Base-by-base conservation (phyloP, 1,140 invertebrate species). In the Brachionus rubens region DNA sequence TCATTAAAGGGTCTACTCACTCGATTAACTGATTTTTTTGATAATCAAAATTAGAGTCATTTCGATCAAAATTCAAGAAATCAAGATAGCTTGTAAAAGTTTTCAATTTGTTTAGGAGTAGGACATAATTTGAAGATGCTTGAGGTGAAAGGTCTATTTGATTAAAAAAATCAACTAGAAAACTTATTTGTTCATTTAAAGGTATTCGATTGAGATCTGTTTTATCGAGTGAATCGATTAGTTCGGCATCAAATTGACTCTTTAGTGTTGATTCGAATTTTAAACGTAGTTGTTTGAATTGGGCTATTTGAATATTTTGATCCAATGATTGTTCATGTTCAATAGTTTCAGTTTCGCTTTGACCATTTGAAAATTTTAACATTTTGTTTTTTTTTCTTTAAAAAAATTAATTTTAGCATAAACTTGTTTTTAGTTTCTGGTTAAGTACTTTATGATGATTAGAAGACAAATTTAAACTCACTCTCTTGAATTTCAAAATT, bases 121-220 rank as follows among this genome's bases (percentile, higher is more conserved):
- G 30, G 36, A 19, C 54, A 59, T 59, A 59, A 21, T 59, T 59
- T 36, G 54, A 59, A 30, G n/a, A 33, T 9, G 54, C 30, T 59
- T 59, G 54, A 7, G 54, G 36, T 19, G 54, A 59, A 14, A 59
- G 19, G 36, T 59, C 54, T 16, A 59, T 59, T 59, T 59, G 54
- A 28, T 59, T 59, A 30, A 59, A 59, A 59, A 59, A 59, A 59
- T 59, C 54, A 59, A 59, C 36, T n/a, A 59, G 16, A 33, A 59
- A 65, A 19, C 40, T 24, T 2, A 65, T 43, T 43, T 41, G 33
- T 24, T 65, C 59, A 14, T 41, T 43, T 41, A 43, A 36, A 43
- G 28, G 28, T 36, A 33, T 14, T 59, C 40, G 16, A 24, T 24
- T 41, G 9, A 65, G 12, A 65, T 65, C 40, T 12, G 33, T 65